Evolutionary conservation across 2,113 vertebrate species (phyloP).

Genomic region (Phyllostomus hastatus): DNA sequence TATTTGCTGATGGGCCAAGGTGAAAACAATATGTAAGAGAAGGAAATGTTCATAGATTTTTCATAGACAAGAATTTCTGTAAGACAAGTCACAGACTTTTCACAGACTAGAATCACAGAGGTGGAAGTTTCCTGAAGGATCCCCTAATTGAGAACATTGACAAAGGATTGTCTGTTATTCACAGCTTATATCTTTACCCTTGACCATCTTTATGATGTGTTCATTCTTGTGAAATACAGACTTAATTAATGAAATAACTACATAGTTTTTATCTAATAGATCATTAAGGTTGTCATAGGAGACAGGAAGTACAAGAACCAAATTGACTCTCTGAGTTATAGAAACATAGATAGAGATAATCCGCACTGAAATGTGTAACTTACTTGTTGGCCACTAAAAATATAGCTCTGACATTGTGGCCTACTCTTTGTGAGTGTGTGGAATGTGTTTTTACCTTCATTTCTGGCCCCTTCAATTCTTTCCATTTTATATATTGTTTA

Average conservation of each 20-base stretch:
- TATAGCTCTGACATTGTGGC: background rate
- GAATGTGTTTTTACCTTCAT: background rate
- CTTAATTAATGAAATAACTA: background rate
- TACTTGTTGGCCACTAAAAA: background rate
- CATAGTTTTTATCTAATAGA: background rate
- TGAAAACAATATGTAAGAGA: background rate
- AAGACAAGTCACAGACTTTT: background rate
- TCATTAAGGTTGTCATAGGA: background rate
- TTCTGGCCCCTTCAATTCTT: background rate
- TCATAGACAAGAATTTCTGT: background rate
- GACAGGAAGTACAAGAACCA: background rate
- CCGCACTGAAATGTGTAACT: background rate
- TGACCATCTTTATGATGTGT: background rate
- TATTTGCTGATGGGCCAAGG: background rate
- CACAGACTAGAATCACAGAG: background rate
- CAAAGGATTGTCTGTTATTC: background rate
- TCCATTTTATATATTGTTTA: background rate
- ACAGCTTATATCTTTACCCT: background rate
- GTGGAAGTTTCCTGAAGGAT: background rate
- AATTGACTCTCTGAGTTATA: background rate
- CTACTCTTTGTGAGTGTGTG: background rate
- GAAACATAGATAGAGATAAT: background rate
- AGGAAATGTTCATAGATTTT: background rate
- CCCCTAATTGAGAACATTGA: background rate
- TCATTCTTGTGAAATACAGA: background rate